Percentiles rank a stretch among this genome's conserved stretches.
phyloP scores from a whole-genome alignment of 2,797 vertebrate genomes.

The Liasis olivaceus region DNA sequence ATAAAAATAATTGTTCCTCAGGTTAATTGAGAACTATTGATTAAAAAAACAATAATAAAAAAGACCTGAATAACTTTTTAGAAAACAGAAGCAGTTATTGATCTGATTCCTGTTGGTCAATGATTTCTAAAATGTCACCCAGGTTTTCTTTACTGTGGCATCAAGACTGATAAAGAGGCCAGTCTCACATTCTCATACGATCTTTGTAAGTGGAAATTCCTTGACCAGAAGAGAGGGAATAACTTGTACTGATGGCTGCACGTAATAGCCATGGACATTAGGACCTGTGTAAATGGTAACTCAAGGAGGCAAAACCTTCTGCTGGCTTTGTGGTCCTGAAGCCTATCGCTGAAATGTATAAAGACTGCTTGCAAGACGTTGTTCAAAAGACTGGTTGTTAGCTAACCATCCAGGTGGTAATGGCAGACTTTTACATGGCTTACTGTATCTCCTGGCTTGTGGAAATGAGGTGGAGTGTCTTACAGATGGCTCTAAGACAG shows the following conservation, averaged over 20 bases:
- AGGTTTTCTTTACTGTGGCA: no score
- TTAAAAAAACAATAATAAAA: no score
- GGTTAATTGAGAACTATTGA: no score
- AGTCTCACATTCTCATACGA: no score
- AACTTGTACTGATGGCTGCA: background rate
- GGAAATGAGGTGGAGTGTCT: background rate
- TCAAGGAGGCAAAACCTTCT: background rate
- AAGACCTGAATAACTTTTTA: no score
- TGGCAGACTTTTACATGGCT: background rate
- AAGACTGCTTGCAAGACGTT: background rate
- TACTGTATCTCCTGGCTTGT: background rate
- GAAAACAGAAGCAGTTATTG: no score
- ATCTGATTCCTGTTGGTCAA: no score
- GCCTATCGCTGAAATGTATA: background rate
- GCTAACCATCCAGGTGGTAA: background rate
- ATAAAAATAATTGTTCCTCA: no score
- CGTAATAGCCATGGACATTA: no score
- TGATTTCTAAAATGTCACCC: no score
- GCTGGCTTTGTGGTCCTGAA: background rate
- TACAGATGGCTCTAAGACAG: background rate
- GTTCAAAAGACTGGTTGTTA: background rate
- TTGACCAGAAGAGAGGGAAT: background rate
- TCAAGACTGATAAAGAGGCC: no score
- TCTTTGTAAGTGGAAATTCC: background rate
- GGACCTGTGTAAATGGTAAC: background rate